Percentiles rank a stretch among this genome's conserved stretches.
These are phyloP conservation scores for Cheilosia scutellata DNA, from an alignment of 2,888 invertebrate species.

Conservation along the genomic window DNA sequence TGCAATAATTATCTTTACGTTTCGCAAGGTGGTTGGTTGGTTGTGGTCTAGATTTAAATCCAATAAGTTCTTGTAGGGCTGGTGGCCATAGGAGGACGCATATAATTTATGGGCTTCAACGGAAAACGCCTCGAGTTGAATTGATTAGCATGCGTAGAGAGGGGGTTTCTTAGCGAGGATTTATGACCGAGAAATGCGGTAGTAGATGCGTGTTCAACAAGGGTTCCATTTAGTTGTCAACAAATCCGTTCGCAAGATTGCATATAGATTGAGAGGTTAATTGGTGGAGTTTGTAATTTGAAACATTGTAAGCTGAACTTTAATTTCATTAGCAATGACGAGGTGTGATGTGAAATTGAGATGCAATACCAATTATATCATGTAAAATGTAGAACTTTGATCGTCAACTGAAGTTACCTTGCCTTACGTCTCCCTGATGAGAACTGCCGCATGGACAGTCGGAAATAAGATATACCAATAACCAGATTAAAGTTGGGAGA, in stretches of 20 bases:
- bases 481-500: too few relatives aligned
- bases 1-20: slow-evolving; percentile 34
- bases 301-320: neutral
- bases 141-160: slow-evolving; percentile 67
- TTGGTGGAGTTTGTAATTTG: neutral
- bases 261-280: slow-evolving; percentile 17
- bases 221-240: slow-evolving; percentile 69
- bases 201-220: slow-evolving; percentile 67
- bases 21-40: slow-evolving; percentile 2
- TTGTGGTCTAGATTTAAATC: slow-evolving; percentile 50
- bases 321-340: slow-evolving; percentile 3
- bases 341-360: slow-evolving; percentile 22
- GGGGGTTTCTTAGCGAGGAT: slow-evolving; percentile 32
- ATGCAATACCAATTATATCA: neutral
- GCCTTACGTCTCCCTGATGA: too few relatives aligned
- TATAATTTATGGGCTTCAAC: slow-evolving; percentile 58
- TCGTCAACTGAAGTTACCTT: neutral
- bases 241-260: slow-evolving; percentile 40
- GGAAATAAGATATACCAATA: too few relatives aligned
- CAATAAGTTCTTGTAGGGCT: slow-evolving; percentile 33
- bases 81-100: neutral
- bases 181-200: slow-evolving; percentile 49
- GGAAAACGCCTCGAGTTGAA: slow-evolving; percentile 59
- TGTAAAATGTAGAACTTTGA: neutral
- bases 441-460: too few relatives aligned